phyloP scores from a whole-genome alignment of 1,140 invertebrate species.

The Rhynchophorus ferrugineus region DNA sequence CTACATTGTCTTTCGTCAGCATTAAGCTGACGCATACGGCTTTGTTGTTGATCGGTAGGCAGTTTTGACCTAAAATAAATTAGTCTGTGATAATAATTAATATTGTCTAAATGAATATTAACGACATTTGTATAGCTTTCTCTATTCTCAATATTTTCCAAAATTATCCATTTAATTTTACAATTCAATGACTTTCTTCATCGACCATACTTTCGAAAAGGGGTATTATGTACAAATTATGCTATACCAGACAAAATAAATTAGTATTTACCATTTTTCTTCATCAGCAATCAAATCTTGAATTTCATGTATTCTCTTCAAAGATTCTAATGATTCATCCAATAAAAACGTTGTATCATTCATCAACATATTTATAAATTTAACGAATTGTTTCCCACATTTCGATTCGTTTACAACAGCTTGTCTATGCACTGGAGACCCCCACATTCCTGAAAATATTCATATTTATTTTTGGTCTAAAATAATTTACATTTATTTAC shows the following conservation, averaged over 20 bases:
- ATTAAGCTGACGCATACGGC: slow-evolving; percentile 66
- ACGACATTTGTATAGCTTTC: too few species aligned
- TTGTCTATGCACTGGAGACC: slow-evolving; percentile 46
- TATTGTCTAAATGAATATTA: neutral
- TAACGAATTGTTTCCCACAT: slow-evolving; percentile 88
- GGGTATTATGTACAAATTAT: too few species aligned
- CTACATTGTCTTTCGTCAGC: slow-evolving; percentile 91
- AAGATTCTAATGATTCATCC: slow-evolving; percentile 90
- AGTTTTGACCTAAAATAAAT: slow-evolving; percentile 47
- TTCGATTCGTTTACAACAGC: slow-evolving; percentile 76
- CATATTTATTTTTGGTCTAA: neutral
- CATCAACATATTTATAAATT: slow-evolving; percentile 99
- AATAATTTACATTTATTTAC: slow-evolving; percentile 45
- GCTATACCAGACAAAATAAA: too few species aligned
- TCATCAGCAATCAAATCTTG: slow-evolving; percentile 76
- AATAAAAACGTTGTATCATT: slow-evolving; percentile 97
- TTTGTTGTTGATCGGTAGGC: slow-evolving; percentile 66
- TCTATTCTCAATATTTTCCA: too few species aligned
- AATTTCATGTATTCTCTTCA: slow-evolving; percentile 92
- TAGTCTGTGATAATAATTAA: slow-evolving; percentile 41
- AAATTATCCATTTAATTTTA: too few species aligned
- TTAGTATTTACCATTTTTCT: slow-evolving; percentile 49
- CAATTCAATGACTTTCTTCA: too few species aligned
- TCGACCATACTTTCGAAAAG: too few species aligned
- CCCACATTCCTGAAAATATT: slow-evolving; percentile 35